Evolutionary conservation across 2,113 vertebrate species (phyloP).

Genomic region (Etheostoma spectabile): DNA sequence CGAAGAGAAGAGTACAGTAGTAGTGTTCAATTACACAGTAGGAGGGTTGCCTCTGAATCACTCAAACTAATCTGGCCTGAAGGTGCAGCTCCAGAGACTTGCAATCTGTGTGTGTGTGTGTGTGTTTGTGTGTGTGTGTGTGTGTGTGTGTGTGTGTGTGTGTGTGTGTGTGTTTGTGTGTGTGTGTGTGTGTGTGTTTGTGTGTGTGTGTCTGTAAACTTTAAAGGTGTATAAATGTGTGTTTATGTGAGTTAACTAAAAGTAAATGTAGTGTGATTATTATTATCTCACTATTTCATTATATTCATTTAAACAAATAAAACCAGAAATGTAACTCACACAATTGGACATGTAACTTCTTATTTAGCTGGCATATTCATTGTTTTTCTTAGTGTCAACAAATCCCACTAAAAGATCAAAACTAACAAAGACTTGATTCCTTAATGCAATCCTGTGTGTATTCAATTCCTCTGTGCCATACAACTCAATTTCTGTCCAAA

Average conservation of each 20-base stretch:
- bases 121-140: slow-evolving; percentile 17
- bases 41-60: slow-evolving; percentile 69
- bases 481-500: background rate
- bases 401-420: slow-evolving; percentile 11
- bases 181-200: slow-evolving; percentile 9
- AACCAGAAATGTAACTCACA: background rate
- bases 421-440: background rate
- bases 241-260: background rate
- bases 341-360: background rate
- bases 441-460: no score
- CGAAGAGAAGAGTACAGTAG: slow-evolving; percentile 39
- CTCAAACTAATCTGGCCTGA: slow-evolving; percentile 72
- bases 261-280: background rate
- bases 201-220: background rate
- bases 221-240: slow-evolving; percentile 2
- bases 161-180: slow-evolving; percentile 9
- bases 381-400: background rate
- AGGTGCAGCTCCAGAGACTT: slow-evolving; percentile 64
- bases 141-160: slow-evolving; percentile 9
- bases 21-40: slow-evolving; percentile 68
- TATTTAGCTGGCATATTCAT: background rate
- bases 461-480: background rate
- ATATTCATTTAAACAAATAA: background rate
- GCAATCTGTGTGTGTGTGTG: background rate
- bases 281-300: background rate